These are phyloP conservation scores for Drosophila tanythrix DNA, from an alignment of 2,888 invertebrate species.

Conservation along the genomic window DNA sequence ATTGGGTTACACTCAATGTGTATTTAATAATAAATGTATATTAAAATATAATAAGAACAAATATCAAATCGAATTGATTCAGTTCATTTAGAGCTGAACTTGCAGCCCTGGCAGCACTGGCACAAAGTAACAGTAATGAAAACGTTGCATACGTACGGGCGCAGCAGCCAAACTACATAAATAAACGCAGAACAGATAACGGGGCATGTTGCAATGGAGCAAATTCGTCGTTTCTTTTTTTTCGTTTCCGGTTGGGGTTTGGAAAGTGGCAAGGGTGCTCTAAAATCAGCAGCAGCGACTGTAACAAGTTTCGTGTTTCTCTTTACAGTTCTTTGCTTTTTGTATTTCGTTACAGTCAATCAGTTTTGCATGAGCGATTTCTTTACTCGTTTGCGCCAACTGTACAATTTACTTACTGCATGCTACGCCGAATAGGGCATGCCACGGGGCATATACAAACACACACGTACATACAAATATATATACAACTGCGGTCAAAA, in stretches of 20 bases:
- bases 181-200: slow-evolving; percentile 73
- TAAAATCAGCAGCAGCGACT: slow-evolving; percentile 76
- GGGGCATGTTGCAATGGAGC: slow-evolving; percentile 32
- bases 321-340: slow-evolving; percentile 69
- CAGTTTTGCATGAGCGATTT: slow-evolving; percentile 79
- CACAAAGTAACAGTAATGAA: slow-evolving; percentile 60
- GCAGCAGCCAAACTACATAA: slow-evolving; percentile 59
- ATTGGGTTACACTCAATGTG: too few species aligned
- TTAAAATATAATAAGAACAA: not conserved
- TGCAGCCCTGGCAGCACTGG: slow-evolving; percentile 38
- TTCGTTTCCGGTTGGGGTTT: slow-evolving; percentile 5
- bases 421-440: slow-evolving; percentile 3
- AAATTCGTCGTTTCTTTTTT: slow-evolving; percentile 1
- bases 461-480: not conserved
- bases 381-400: slow-evolving; percentile 79
- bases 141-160: slow-evolving; percentile 63
- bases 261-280: slow-evolving; percentile 15
- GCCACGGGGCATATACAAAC: not conserved
- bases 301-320: slow-evolving; percentile 72
- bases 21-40: not conserved
- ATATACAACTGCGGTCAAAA: not conserved
- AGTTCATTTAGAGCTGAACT: not conserved
- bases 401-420: slow-evolving; percentile 70
- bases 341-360: slow-evolving; percentile 77
- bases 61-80: not conserved